Evolutionary conservation across 2,113 vertebrate species (phyloP).

Genomic region (Myrmophylax atrothorax): DNA sequence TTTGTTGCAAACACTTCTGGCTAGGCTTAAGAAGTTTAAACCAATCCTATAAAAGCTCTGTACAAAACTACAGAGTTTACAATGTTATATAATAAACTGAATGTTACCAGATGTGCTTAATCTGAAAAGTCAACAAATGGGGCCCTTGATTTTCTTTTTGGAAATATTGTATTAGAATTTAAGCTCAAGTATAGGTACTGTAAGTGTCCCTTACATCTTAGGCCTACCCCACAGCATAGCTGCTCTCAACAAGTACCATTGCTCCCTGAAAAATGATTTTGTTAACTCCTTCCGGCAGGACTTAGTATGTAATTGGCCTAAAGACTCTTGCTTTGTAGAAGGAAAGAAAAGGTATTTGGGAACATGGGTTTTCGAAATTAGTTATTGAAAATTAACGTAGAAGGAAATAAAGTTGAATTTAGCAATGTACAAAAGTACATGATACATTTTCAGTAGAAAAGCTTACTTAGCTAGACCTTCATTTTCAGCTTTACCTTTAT

Average conservation of each 20-base stretch:
- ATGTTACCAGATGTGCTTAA: neutral
- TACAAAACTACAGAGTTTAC: neutral
- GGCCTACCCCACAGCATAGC: neutral
- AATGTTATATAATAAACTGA: neutral
- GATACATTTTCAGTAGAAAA: neutral
- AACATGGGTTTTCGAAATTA: neutral
- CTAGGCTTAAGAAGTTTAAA: neutral
- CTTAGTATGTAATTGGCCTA: neutral
- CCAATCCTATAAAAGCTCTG: neutral
- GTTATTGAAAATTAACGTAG: neutral
- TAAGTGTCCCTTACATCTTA: neutral
- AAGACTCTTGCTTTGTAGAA: neutral
- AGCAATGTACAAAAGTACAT: neutral
- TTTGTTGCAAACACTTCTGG: neutral
- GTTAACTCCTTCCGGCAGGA: neutral
- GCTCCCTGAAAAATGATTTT: neutral
- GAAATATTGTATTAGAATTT: neutral
- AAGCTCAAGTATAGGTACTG: neutral
- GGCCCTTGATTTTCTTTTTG: neutral
- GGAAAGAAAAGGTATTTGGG: neutral
- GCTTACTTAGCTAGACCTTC: neutral
- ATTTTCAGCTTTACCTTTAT: neutral
- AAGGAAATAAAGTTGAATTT: neutral
- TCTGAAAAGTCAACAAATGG: neutral
- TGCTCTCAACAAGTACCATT: neutral